Conservation (phyloP, 2,797 vertebrate species). For the Mallotus villosus region DNA sequence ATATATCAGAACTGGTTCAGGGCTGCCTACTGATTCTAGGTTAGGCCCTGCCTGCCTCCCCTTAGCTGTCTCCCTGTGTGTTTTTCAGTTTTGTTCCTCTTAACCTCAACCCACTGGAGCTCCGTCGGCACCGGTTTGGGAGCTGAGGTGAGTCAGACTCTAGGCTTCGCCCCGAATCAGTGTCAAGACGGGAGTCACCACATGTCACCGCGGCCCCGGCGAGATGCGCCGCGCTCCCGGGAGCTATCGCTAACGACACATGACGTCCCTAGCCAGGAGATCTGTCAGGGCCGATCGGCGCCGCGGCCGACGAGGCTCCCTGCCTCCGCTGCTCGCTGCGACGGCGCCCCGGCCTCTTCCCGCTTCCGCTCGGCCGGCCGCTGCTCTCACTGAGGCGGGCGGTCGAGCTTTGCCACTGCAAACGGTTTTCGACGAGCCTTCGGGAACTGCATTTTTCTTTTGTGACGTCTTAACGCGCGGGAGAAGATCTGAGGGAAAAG, state of each 20-base stretch:
- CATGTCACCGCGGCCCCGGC: conserved; percentile 31
- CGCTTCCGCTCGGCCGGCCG: conserved; percentile 21
- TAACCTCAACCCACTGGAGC: conserved; percentile 13
- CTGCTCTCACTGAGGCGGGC: background rate
- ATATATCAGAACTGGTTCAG: too few species aligned
- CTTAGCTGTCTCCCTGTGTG: too few species aligned
- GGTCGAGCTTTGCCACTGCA: too few species aligned
- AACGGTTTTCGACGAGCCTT: too few species aligned
- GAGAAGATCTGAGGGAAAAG: too few species aligned
- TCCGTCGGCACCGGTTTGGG: conserved; percentile 47
- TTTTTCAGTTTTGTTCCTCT: too few species aligned
- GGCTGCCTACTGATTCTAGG: too few species aligned
- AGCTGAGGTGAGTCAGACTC: conserved; percentile 65
- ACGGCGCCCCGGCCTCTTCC: conserved; percentile 8
- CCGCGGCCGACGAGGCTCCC: conserved; percentile 32
- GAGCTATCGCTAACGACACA: conserved; percentile 56
- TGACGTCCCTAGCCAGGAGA: conserved; percentile 44
- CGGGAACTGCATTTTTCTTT: too few species aligned
- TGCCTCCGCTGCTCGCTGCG: conserved; percentile 16
- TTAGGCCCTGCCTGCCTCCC: too few species aligned
- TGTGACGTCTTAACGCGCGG: too few species aligned
- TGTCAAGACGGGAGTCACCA: conserved; percentile 38
- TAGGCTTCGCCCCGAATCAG: conserved; percentile 54
- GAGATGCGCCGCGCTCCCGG: conserved; percentile 13
- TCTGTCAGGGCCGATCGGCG: conserved; percentile 53